Conservation (phyloP, 2,797 vertebrate genomes). For the Muraenolepis orangiensis region DNA sequence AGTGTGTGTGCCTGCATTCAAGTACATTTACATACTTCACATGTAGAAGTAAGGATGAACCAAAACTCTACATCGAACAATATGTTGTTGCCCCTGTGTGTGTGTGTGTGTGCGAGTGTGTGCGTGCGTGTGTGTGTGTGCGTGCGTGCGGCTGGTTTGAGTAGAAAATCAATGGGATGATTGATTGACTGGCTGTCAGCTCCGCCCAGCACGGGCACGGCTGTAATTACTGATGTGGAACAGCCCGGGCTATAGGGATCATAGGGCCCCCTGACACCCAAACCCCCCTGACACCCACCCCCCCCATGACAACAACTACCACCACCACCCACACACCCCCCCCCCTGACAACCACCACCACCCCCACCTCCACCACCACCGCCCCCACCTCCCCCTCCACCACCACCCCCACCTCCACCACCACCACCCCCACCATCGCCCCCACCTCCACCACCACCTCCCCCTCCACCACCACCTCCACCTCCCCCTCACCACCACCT, state of each 20-base stretch:
- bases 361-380: not conserved
- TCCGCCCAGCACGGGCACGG: slow-evolving; percentile 31
- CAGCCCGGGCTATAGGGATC: slow-evolving; percentile 35
- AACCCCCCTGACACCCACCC: not conserved
- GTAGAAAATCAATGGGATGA: slow-evolving; percentile 51
- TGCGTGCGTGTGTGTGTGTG: not conserved
- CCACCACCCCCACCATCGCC: not conserved
- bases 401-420: too few relatives aligned
- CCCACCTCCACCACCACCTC: not conserved
- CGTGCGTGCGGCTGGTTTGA: not conserved
- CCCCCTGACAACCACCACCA: not conserved
- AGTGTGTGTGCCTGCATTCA: not conserved
- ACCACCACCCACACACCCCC: slow-evolving; percentile 5
- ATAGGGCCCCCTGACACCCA: slow-evolving; percentile 48
- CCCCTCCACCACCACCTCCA: not conserved
- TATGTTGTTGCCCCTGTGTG: too few relatives aligned
- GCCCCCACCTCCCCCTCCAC: not conserved
- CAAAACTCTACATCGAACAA: too few relatives aligned
- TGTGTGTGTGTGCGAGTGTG: not conserved
- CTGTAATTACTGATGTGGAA: slow-evolving; percentile 56
- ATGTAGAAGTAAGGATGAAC: too few relatives aligned
- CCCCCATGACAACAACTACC: slow-evolving; percentile 12
- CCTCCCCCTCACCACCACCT: too few relatives aligned
- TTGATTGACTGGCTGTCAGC: slow-evolving; percentile 52
- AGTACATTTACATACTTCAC: not conserved